Evolutionary conservation across 2,888 invertebrate species (phyloP), one percentile per base, ranked within the genome.

Genomic region (Sclerodermus sp.): DNA sequence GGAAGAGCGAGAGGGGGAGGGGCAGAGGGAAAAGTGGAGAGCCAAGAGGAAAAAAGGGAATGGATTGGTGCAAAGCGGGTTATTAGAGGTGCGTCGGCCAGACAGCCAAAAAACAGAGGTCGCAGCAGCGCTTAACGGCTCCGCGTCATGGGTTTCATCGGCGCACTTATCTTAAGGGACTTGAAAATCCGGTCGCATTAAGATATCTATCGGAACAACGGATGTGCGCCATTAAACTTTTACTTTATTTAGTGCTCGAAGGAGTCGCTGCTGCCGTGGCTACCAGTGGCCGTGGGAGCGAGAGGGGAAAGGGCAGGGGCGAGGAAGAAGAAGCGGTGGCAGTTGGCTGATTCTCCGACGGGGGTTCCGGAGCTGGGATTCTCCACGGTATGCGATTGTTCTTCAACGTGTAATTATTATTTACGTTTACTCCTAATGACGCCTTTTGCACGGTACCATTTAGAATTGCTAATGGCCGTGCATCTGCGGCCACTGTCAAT

Each of bases 141-240:
- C 49, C 49, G 47, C 55, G 50, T 56, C 54, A 58, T 62, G 58
- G 53, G 53, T 58, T 55, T 62, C 64, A 64, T 64, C 61, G 63
- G 60, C 57, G 66, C 64, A 71, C 67, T 71, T 68, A 70, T 71
- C 71, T 46, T 59, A 66, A 66, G 68, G 64, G 72, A 74, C 73
- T 74, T 70, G 75, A 76, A 76, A 76, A 76, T 76, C 75, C 76
- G 75, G 76, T 75, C 76, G 75, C 75, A 76, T 75, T 76, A 75
- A 76, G 76, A 76, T 76, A 76, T 75, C 72, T 73, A 75, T 75
- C 75, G 67, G 70, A 74, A 73, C 73, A 73, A 75, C 75, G 76
- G 74, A 76, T 75, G 75, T 72, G 70, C 68, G 65, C 72, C 70
- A 75, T 76, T 74, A 76, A 75, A 73, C 70, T 73, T 75, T 73